Base-by-base conservation (phyloP, 2,797 vertebrate genomes). In the Hypotaenidia okinawae region DNA sequence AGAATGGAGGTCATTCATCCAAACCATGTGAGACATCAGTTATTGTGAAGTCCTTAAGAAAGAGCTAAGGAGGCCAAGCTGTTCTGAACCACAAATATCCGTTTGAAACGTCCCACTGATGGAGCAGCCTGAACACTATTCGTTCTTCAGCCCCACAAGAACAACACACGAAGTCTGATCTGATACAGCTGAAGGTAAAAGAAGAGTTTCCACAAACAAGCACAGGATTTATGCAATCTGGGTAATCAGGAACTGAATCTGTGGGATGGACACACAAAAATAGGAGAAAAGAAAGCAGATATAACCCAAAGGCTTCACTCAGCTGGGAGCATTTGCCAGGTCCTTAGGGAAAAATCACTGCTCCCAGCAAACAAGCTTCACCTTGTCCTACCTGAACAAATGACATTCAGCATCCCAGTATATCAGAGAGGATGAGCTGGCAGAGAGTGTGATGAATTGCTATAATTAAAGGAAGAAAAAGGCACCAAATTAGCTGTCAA, bases 361-460 rank as follows among this genome's bases (percentile, higher is more conserved):
- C 27, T 87, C 70, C 83, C 67, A 82, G 30, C 57, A 84, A 83
- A 86, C 77, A 91, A 67, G 63, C n/a, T 77, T 93, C 64, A 88
- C 78, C 89, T 95, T 69, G 54, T 91, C 70, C 91, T 55, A 32
- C 69, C 22, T 93, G 91, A 96, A 57, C 52, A 84, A 94, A 70
- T 78, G 72, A 93, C 73, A 88, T 74, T 96, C 88, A 90, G 64
- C 70, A 67, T 75, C 11, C 16, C 0, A 0, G 32, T 76, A 13
- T 55, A 79, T 93, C 66, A 51, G n/a, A 83, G 49, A 54, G 7
- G 18, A 72, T 90, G 74, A 73, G 58, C 69, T 51, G 14, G 72
- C 30, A 89, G 59, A 33, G 25, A 68, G 18, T 17, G 35, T 92
- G 83, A 87, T 78, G 80, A 83, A 94, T 61, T 84, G 86, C 81